Evolutionary conservation across 2,113 vertebrate genomes (phyloP), one percentile per base, ranked within the genome.

Genomic region (Pseudonaja textilis): DNA sequence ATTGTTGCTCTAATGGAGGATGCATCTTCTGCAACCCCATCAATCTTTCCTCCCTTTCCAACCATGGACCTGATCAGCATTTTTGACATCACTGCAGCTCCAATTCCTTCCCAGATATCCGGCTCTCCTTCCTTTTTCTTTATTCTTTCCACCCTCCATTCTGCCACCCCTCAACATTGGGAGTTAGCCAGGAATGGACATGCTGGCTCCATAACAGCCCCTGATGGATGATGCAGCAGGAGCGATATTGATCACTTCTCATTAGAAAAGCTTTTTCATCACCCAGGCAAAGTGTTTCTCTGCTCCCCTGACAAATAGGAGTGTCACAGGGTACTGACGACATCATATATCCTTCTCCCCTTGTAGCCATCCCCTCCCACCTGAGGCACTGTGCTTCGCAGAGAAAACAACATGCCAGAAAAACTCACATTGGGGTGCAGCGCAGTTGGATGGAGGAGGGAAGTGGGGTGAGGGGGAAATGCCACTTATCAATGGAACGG

Each of bases 181-280:
- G 81, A 56, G 74, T n/a, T 34, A 93, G 92, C 87, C 88, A 90
- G 92, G 81, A 90, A 87, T 56, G 93, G 91, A 74, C 81, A 16
- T 0, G 11, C 74, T 7, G 26, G 88, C 88, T 87, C 93, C 81
- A 42, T 86, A 89, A 92, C 81, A 69, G 54, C 91, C 87, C 45
- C 91, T 92, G 93, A 92, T 92, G 91, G 88, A 93, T 92, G 90
- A 89, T 34, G 81, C 39, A 69, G 88, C 5, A 23, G 81, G 69
- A 86, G 74, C 39, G 91, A 87, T 92, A 93, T 93, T 69, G 93
- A 92, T 92, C 93, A 89, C 23, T 88, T 91, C 93, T 93, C 93
- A 93, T 93, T 93, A 93, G 91, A 92, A 93, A 92, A 92, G 91
- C 93, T 93, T 92, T 90, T 87, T 89, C 88, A 89, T 90, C 81